A percentile compares a stretch with the other conserved stretches of the same genome.
Conservation (phyloP, 53 echinoderm and acorn worm species). For the Actinopyga echinites region DNA sequence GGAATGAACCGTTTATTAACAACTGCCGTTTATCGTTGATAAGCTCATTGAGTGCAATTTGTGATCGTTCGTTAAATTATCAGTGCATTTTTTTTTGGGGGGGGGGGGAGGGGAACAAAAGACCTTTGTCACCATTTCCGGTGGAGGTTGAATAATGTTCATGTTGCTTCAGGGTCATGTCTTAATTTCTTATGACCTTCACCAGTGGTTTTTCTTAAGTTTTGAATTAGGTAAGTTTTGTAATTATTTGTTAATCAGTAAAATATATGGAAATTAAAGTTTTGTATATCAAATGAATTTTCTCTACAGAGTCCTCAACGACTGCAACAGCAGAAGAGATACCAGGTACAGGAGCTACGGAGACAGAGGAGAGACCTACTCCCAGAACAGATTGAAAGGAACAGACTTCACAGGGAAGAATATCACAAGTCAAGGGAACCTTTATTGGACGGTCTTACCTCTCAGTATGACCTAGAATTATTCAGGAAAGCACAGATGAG, state of each 20-base stretch:
- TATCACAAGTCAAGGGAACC: conserved; percentile 92
- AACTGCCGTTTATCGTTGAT: no score
- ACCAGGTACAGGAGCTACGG: conserved; percentile 78
- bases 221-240: no score
- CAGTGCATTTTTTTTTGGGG: no score
- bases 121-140: no score
- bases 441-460: conserved; percentile 81
- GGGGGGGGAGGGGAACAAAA: no score
- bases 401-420: conserved; percentile 84
- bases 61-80: no score
- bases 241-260: neutral
- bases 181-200: no score
- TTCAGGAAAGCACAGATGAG: conserved; percentile 94
- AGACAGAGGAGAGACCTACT: conserved; percentile 75
- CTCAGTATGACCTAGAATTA: conserved; percentile 96
- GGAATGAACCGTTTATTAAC: no score
- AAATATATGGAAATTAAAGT: neutral
- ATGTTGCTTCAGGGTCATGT: no score
- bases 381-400: conserved; percentile 78
- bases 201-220: no score
- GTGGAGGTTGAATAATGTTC: no score
- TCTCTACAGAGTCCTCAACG: conserved; percentile 53
- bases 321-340: conserved; percentile 88
- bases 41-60: no score
- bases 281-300: neutral